These are phyloP conservation scores for Globodera ellingtonae DNA, from an alignment of 1,140 invertebrate genomes.

Conservation along the genomic window DNA sequence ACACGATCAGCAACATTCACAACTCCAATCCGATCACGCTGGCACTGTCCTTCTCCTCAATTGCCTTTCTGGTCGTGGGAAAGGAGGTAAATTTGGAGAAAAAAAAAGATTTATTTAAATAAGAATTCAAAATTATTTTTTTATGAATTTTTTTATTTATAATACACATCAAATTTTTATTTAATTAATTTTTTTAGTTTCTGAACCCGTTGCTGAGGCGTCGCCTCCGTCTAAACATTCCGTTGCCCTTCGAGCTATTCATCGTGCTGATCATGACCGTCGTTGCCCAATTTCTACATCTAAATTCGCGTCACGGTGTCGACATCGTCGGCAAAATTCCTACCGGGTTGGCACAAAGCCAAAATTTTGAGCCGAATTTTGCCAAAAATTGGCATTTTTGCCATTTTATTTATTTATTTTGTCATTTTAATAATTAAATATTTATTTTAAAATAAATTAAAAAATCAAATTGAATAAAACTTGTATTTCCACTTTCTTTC, in stretches of 20 bases:
- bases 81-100: constrained; percentile 39
- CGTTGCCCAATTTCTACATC: constrained; percentile 52
- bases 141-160: no score
- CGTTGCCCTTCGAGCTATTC: constrained; percentile 60
- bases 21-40: constrained; percentile 44
- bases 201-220: constrained; percentile 56
- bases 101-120: no score
- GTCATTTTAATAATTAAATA: no score
- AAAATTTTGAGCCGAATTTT: background rate
- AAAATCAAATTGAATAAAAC: no score
- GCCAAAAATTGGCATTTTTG: no score
- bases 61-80: constrained; percentile 55
- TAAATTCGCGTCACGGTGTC: constrained; percentile 51
- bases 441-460: no score
- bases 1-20: constrained; percentile 26
- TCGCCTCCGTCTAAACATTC: constrained; percentile 40
- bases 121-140: no score
- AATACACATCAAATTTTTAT: no score
- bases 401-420: no score
- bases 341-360: constrained; percentile 46
- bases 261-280: constrained; percentile 58
- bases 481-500: background rate
- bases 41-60: constrained; percentile 41
- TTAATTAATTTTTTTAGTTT: constrained; percentile 14
- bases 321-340: constrained; percentile 57